Evolutionary conservation across 2,113 vertebrate species (phyloP), one percentile per base, ranked within the genome.

Genomic region (Clarias batrachus): DNA sequence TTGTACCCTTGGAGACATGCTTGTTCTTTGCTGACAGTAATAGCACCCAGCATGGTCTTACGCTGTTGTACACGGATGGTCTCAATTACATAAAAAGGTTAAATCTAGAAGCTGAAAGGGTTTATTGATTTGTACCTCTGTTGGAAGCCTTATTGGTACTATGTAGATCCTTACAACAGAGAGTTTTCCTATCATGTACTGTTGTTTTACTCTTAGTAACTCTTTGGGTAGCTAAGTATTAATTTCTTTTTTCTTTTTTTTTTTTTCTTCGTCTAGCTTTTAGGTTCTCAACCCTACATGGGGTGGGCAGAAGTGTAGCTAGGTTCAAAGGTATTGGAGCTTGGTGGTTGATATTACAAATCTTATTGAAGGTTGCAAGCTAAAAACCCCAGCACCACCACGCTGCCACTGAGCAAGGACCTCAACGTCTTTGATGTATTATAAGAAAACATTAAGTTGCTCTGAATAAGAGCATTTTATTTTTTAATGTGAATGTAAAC

Each of bases 41-140:
- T 12, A 59, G 57, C 57, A 80, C 78, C 19, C 78, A 37, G 57
- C 57, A 80, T 80, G 56, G 10, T 60, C 27, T 60, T 60, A 0
- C 2, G 27, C 17, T 25, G 57, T 13, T 60, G 78, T 60, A 80
- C 56, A 80, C 57, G 4, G 33, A 62, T 37, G 78, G 37, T 27
- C 30, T 80, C 78, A 79, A 79, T 79, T 30, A 59, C 54, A 33
- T 79, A 76, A 79, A 79, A 78, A 54, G 76, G 76, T 78, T 78
- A 79, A 33, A 79, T 30, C n/a, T 59, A 79, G 54, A 10, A 79
- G 54, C 27, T 56, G 76, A 33, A 57, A 54, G 74, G 2, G 3
- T 17, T 57, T n/a, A 80, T 60, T 80, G 78, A 80, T 60, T 80
- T 80, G 19, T 37, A 11, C 17, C 57, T 78, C 27, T 60, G 27